These are phyloP conservation scores for Panzeria rudis DNA, from an alignment of 2,888 invertebrate species.

Conservation along the genomic window DNA sequence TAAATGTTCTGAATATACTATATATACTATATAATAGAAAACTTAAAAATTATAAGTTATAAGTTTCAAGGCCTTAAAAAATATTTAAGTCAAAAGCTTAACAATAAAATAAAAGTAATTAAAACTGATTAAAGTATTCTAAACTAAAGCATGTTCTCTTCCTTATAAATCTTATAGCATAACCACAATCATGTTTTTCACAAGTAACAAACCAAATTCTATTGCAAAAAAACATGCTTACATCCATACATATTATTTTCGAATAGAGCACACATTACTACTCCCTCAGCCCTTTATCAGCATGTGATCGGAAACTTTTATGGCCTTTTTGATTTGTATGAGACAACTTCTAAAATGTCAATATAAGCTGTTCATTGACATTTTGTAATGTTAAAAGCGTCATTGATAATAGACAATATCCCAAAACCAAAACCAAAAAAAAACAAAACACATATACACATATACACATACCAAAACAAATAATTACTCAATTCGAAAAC, in stretches of 20 bases:
- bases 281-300: neutral
- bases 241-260: neutral
- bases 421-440: conserved; percentile 12
- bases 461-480: conserved; percentile 5
- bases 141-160: neutral
- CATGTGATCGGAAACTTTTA: conserved; percentile 32
- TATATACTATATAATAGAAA: neutral
- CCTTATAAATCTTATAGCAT: neutral
- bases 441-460: conserved; percentile 8
- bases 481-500: conserved; percentile 23
- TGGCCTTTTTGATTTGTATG: neutral
- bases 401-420: conserved; percentile 35
- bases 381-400: conserved; percentile 28
- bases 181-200: neutral
- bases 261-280: neutral
- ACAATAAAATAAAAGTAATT: too few species aligned
- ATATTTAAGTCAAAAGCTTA: too few species aligned
- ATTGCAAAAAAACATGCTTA: neutral
- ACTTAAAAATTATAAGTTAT: neutral
- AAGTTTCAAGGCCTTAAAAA: too few species aligned
- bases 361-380: conserved; percentile 57
- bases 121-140: neutral
- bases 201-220: neutral
- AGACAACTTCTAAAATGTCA: conserved; percentile 30
- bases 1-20: too few species aligned